Evolutionary conservation across 2,797 vertebrate genomes (phyloP), one percentile per base, ranked within the genome.

Genomic region (Chelon labrosus): DNA sequence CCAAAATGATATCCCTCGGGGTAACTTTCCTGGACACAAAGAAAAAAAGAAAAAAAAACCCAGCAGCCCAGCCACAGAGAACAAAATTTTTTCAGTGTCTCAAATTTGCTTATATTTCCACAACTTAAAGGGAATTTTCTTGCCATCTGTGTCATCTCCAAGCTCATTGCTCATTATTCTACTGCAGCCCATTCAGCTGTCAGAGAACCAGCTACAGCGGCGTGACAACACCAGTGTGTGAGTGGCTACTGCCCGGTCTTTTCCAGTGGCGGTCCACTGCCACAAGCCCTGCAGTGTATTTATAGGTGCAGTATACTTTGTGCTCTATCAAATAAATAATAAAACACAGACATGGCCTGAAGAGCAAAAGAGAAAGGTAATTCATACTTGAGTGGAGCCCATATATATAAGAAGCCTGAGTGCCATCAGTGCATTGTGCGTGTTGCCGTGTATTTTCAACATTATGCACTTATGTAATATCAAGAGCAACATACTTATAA

Each of bases 281-380:
- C 77, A 82, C 82, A 47, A 72, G 77, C 77, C 77, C 85, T 61
- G 82, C 61, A 52, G 88, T 83, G 74, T 91, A 91, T 93, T 92
- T 92, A 92, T 91, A 91, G 88, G 88, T 35, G 87, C 84, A 70
- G 85, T 90, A 85, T 89, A 89, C 85, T 88, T 89, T 89, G 76
- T 85, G 89, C 85, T 82, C 88, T 80, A 86, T 80, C 86, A 90
- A 89, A 92, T 94, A 90, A 94, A 94, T 94, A 94, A 94, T 93
- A 85, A 85, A 94, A 89, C 78, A 84, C 74, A 84, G 82, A 78
- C 88, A 87, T 80, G 82, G 87, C 85, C 82, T 63, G 73, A 85
- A 87, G 88, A 85, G 87, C 73, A 73, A 89, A 76, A 82, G 81
- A 85, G 88, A 86, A 88, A 90, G 86, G 79, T 86, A 89, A 87